phyloP scores from a whole-genome alignment of 2,113 vertebrate species.

The Geothlypis trichas region DNA sequence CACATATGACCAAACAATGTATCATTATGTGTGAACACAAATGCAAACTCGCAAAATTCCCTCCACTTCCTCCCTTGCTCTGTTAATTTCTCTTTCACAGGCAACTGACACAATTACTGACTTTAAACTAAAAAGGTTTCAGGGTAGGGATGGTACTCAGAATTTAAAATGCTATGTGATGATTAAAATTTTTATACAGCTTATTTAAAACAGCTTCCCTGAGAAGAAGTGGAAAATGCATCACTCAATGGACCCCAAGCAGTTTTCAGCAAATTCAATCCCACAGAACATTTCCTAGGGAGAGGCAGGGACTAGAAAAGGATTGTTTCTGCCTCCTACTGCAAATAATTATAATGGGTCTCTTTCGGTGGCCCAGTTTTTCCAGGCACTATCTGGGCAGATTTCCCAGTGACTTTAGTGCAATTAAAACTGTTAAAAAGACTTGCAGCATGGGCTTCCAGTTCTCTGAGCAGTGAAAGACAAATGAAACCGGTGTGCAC shows the following conservation, averaged over 20 bases:
- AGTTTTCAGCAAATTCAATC: neutral
- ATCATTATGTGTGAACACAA: slow-evolving; percentile 13
- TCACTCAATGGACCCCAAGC: neutral
- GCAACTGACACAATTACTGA: neutral
- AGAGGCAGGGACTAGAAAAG: neutral
- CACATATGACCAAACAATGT: slow-evolving; percentile 12
- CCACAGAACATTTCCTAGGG: neutral
- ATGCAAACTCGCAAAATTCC: neutral
- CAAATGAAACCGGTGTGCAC: neutral
- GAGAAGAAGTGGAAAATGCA: neutral
- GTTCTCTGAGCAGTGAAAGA: neutral
- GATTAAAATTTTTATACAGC: neutral
- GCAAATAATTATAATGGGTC: neutral
- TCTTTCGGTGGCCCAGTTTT: neutral
- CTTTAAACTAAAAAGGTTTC: neutral
- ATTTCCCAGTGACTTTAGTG: neutral
- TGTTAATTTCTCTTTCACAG: neutral
- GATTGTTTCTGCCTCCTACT: neutral
- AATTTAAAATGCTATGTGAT: neutral
- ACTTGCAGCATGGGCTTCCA: neutral
- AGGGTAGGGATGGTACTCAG: neutral
- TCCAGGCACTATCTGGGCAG: neutral
- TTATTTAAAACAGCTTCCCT: neutral
- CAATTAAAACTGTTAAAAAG: neutral
- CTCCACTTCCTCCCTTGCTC: slow-evolving; percentile 12